Evolutionary conservation across 2,797 vertebrate species (phyloP).

Genomic region (Xiphorhynchus erythropygius): DNA sequence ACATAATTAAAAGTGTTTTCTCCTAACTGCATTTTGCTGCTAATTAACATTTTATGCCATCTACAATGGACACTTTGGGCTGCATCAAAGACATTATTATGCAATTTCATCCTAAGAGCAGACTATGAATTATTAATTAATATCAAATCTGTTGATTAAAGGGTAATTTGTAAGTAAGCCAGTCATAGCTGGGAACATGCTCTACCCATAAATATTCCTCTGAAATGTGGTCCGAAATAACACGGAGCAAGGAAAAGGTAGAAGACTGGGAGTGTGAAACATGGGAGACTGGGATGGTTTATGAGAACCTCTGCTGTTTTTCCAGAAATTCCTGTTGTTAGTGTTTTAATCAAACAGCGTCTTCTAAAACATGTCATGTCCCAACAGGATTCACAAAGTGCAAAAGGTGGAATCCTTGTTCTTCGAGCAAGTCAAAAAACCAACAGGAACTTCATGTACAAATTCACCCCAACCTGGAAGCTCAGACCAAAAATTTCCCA

Average conservation of each 20-base stretch:
- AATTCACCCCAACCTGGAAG: not conserved
- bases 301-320: constrained; percentile 39
- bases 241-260: not conserved
- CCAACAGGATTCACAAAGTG: not conserved
- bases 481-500: not conserved
- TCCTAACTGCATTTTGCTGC: constrained; percentile 71
- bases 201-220: constrained; percentile 34
- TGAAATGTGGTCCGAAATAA: not conserved
- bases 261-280: not conserved
- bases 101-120: constrained; percentile 70
- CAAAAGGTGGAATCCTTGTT: not conserved
- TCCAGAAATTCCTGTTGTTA: constrained; percentile 48
- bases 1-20: constrained; percentile 80
- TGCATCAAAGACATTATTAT: constrained; percentile 74
- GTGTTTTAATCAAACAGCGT: constrained; percentile 21
- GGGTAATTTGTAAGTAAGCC: constrained; percentile 73
- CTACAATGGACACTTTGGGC: constrained; percentile 74
- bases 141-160: constrained; percentile 79
- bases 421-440: not conserved
- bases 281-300: not conserved
- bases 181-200: constrained; percentile 33
- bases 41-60: constrained; percentile 78
- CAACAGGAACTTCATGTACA: not conserved
- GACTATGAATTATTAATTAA: constrained; percentile 80
- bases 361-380: not conserved